These are phyloP conservation scores for Graptemys geographica DNA, from an alignment of 2,797 vertebrate species.

Conservation along the genomic window DNA sequence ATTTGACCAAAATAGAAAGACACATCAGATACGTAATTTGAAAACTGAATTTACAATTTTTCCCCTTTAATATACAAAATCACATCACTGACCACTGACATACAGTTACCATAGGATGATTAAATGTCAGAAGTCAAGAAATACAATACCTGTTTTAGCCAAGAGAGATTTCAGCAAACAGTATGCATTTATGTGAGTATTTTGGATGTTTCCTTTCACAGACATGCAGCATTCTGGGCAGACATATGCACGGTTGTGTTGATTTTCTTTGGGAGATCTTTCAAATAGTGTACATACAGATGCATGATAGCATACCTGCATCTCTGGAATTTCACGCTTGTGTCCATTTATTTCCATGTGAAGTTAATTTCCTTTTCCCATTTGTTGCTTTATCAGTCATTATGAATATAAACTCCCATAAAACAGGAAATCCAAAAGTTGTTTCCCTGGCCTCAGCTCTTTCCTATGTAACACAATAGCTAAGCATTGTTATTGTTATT, in stretches of 20 bases:
- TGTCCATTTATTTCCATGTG: not conserved
- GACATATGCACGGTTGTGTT: not conserved
- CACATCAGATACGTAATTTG: not conserved
- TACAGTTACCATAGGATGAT: not conserved
- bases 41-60: not conserved
- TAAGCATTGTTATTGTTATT: not conserved
- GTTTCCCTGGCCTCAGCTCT: not conserved
- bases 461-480: not conserved
- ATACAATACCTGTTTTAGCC: not conserved
- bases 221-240: not conserved
- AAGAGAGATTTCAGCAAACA: not conserved
- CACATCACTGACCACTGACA: not conserved
- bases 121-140: not conserved
- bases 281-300: not conserved
- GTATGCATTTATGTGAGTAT: not conserved
- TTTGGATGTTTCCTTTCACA: not conserved
- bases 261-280: not conserved
- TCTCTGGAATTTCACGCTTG: not conserved
- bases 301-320: not conserved
- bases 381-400: not conserved
- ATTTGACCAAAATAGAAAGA: not conserved
- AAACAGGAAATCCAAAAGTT: not conserved
- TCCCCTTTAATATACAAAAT: not conserved
- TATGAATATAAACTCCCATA: not conserved
- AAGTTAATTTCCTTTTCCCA: not conserved